Evolutionary conservation across 2,797 vertebrate genomes (phyloP).

Genomic region (Ciconia nigra): DNA sequence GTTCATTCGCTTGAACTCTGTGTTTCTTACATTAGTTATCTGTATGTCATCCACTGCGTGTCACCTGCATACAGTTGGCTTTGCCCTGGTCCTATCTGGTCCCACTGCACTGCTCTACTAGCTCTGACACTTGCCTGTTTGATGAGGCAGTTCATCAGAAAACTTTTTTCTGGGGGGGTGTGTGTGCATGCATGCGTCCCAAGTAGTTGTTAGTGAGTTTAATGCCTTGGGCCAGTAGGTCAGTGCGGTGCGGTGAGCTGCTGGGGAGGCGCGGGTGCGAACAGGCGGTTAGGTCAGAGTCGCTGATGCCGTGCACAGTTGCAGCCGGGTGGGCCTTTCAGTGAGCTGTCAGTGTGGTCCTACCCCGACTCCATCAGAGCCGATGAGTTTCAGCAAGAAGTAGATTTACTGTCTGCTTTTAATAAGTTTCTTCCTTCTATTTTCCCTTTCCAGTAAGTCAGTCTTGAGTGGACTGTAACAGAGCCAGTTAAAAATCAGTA

Average conservation of each 20-base stretch:
- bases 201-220: background rate
- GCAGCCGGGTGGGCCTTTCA: background rate
- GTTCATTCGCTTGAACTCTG: background rate
- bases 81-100: background rate
- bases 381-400: background rate
- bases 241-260: background rate
- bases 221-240: background rate
- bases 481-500: background rate
- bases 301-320: fast-evolving
- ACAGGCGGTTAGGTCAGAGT: fast-evolving
- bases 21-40: background rate
- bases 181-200: background rate
- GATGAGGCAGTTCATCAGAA: background rate
- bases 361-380: background rate
- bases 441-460: background rate
- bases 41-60: background rate
- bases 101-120: background rate
- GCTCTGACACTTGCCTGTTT: background rate
- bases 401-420: background rate
- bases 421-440: background rate
- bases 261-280: background rate
- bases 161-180: no score
- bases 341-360: background rate
- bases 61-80: background rate
- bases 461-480: background rate